These are phyloP conservation scores for Mastomys natalensis DNA, from an alignment of 2,113 vertebrate species.

Conservation along the genomic window DNA sequence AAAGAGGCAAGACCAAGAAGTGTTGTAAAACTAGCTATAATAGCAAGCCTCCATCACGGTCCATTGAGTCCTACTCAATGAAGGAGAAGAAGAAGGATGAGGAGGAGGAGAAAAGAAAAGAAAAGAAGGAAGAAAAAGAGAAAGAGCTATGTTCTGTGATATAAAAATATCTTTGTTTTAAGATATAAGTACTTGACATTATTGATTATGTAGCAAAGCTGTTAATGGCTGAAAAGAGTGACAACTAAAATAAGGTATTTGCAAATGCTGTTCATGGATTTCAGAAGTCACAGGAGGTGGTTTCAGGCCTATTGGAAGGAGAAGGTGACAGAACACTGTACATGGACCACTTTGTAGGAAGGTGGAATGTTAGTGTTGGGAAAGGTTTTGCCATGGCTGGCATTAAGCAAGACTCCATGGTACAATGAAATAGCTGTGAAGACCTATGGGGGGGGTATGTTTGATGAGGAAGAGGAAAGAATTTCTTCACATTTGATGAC, in stretches of 20 bases:
- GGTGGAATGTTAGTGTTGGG: neutral
- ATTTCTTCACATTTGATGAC: neutral
- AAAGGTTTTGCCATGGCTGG: neutral
- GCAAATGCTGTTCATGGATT: neutral
- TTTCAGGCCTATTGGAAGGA: neutral
- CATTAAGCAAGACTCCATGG: neutral
- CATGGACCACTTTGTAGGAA: neutral
- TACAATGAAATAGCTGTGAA: neutral
- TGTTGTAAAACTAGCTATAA: too few species aligned
- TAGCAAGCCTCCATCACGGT: too few species aligned
- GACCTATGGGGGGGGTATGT: neutral
- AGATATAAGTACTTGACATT: neutral
- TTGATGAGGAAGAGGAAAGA: neutral
- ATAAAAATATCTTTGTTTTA: neutral
- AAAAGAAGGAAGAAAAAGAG: neutral
- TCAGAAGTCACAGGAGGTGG: neutral
- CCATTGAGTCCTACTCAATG: too few species aligned
- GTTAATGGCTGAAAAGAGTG: neutral
- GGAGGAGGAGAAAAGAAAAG: neutral
- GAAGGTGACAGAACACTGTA: neutral
- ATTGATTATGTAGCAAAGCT: neutral
- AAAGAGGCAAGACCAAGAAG: too few species aligned
- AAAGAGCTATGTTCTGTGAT: neutral
- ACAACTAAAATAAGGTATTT: neutral
- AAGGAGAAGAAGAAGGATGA: neutral